Evolutionary conservation across 2,797 vertebrate genomes (phyloP), one percentile per base, ranked within the genome.

Genomic region (Parauchenoglanis punctatus): DNA sequence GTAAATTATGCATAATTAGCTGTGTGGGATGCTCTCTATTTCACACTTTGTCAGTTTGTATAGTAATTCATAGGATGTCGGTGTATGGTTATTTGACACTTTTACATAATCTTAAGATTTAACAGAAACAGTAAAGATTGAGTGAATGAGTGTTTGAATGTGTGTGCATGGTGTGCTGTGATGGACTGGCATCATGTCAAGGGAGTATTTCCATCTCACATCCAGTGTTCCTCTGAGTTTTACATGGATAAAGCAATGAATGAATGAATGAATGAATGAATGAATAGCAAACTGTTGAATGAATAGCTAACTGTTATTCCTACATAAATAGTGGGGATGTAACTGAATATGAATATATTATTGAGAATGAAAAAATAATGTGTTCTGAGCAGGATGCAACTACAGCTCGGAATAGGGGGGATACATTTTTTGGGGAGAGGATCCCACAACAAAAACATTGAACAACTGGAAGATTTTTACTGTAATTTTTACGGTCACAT

Each of bases 1-100:
- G 84, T 63, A 75, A 77, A 61, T 86, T 65, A 72, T 81, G 35
- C 77, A 59, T 58, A 86, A 58, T 86, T 72, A 81, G 54, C 77
- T 31, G n/a, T 63, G 85, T 82, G 68, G 40, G 78, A 31, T 86
- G 85, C 18, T 73, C 54, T 61, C 56, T 17, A 63, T 73, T 70
- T 56, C 20, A 72, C 78, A 75, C 67, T 86, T 86, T 82, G 72
- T 73, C 54, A 73, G 17, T 70, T 63, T 82, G 68, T 46, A 52
- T 63, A 54, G 54, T 54, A 68, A 68, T 31, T 68, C 46, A 44
- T 56, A 68, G 61, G 59, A 86, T 70, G 23, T 80, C 15, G n/a
- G 49, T 56, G 54, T 72, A 59, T 20, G 78, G 46, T 61, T 61
- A 25, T 73, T 73, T 65, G 12, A 85, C 28, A 54, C 56, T 11